Conservation (phyloP, 2,888 invertebrate species). For the Aphidoletes aphidimyza region DNA sequence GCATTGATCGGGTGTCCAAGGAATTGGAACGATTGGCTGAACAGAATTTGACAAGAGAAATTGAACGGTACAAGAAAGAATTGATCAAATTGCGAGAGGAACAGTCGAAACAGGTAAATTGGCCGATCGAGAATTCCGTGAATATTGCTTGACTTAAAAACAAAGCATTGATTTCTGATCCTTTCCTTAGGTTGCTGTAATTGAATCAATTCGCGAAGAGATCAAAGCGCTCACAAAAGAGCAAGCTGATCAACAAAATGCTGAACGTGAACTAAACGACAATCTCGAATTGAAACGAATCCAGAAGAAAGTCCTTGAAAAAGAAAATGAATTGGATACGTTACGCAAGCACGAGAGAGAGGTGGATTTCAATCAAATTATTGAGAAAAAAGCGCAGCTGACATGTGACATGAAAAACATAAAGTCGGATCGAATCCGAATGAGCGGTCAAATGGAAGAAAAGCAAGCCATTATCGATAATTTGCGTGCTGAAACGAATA, state of each 20-base stretch:
- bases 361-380: constrained; percentile 62
- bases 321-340: constrained; percentile 68
- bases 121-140: too few species aligned
- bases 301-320: constrained; percentile 67
- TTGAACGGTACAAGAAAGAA: too few species aligned
- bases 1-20: constrained; percentile 69
- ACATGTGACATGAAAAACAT: not conserved
- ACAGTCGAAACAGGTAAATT: constrained; percentile 57
- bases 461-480: constrained; percentile 62
- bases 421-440: constrained; percentile 64
- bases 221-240: constrained; percentile 71
- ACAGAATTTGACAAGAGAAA: constrained; percentile 69
- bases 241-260: constrained; percentile 71
- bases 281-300: constrained; percentile 75
- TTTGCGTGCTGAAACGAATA: constrained; percentile 71
- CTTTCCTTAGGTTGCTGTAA: constrained; percentile 62
- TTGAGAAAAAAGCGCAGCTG: not conserved
- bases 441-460: constrained; percentile 67
- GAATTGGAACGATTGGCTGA: constrained; percentile 71
- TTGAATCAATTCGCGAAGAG: constrained; percentile 67
- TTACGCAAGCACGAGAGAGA: constrained; percentile 61
- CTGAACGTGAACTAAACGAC: constrained; percentile 76
- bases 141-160: too few species aligned
- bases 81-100: constrained; percentile 67
- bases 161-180: too few species aligned